phyloP scores from a whole-genome alignment of 2,797 vertebrate species.

The Bradypodion pumilum region DNA sequence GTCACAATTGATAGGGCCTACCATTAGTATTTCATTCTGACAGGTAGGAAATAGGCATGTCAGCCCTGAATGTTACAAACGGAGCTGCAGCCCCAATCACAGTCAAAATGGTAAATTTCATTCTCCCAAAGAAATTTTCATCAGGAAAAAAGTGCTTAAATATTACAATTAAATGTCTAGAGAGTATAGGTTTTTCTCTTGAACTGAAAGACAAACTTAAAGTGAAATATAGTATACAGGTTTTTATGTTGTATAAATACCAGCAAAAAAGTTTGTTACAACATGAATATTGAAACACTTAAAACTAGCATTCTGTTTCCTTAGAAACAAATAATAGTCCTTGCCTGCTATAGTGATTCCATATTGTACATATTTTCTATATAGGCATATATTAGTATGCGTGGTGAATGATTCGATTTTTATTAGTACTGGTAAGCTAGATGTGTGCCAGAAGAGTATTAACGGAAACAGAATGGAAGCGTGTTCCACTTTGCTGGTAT shows the following conservation, averaged over 20 bases:
- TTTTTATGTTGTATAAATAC: conserved; percentile 33
- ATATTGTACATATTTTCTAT: too few species aligned
- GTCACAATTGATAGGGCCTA: conserved; percentile 72
- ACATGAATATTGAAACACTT: conserved; percentile 35
- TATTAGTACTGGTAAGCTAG: too few species aligned
- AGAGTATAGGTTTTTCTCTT: conserved; percentile 53
- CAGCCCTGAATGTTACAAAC: conserved; percentile 78
- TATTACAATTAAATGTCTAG: conserved; percentile 59
- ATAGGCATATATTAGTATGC: too few species aligned
- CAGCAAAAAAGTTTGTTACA: conserved; percentile 42
- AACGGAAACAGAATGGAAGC: too few species aligned
- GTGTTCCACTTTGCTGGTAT: too few species aligned
- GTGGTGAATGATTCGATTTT: too few species aligned
- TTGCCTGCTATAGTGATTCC: not conserved
- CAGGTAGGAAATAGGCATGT: conserved; percentile 90
- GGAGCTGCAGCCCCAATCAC: conserved; percentile 69
- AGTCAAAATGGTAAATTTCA: conserved; percentile 70
- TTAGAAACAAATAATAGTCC: conserved; percentile 24
- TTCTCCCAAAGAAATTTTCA: conserved; percentile 73
- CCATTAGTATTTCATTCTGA: conserved; percentile 84
- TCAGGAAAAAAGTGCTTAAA: conserved; percentile 72
- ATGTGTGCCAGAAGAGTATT: too few species aligned
- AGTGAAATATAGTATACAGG: conserved; percentile 46
- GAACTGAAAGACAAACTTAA: conserved; percentile 57
- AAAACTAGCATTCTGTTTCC: not conserved